Base-by-base conservation (phyloP, 2,113 vertebrate genomes). In the Cisticola juncidis region DNA sequence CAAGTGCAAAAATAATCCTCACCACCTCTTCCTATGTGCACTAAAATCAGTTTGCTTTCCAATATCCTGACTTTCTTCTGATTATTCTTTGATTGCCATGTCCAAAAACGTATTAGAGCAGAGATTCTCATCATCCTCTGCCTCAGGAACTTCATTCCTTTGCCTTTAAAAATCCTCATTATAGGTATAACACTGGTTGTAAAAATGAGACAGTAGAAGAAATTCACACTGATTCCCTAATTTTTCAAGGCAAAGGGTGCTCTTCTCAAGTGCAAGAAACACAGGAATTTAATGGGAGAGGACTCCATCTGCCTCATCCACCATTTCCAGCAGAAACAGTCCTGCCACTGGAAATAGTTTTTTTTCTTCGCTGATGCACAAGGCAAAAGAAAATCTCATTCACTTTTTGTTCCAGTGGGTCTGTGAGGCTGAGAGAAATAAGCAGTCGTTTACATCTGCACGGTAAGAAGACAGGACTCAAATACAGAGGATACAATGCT, bases 101-200 rank as follows among this genome's bases (percentile, higher is more conserved):
- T 73, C 57, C 61, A 91, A 94, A 90, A 74, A 76, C 45, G 51
- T 92, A 44, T 72, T 65, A 91, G 48, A 92, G 83, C 73, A 93
- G 31, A 93, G 70, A 92, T 74, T 89, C 60, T 69, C 62, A 90
- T 64, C 44, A 92, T 78, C 72, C 42, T 73, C 62, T 94, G 56
- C 70, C 83, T 62, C 40, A 94, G 33, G 58, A 92, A 57, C 66
- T 72, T 81, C n/a, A 95, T 91, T 90, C 84, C 6, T 58, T 86
- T 56, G 88, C 24, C 12, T 76, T 70, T 94, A 91, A 94, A 96
- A 94, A 72, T 81, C 76, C 40, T 92, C 85, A 91, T 96, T 95
- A 90, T 70, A 95, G 72, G 31, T 29, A 84, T 70, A 94, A 88
- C 57, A 84, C 40, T 79, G 66, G 73, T 20, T 93, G 61, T 88